Conservation (phyloP, 2,113 vertebrate species). For the Typhlomys cinereus region DNA sequence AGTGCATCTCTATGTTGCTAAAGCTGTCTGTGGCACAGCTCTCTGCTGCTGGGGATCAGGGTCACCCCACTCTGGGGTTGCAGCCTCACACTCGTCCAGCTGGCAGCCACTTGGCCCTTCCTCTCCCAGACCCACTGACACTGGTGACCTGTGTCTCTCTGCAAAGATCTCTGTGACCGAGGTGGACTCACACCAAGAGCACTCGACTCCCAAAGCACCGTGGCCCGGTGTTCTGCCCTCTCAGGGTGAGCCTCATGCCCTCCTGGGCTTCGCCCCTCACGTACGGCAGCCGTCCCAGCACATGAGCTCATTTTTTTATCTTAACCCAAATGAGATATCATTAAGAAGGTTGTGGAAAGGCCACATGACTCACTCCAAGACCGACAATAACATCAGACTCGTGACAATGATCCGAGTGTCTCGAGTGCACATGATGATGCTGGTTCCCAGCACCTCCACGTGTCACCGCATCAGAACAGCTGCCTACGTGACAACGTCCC, state of each 20-base stretch:
- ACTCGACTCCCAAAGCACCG: background rate
- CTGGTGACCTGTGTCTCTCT: background rate
- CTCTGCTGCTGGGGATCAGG: background rate
- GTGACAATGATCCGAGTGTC: background rate
- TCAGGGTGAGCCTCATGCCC: too few relatives aligned
- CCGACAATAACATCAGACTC: constrained; percentile 19
- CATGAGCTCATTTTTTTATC: constrained; percentile 43
- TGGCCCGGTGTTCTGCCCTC: background rate
- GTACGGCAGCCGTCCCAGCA: background rate
- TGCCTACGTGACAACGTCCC: background rate
- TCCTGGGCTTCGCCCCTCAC: background rate
- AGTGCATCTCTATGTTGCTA: background rate
- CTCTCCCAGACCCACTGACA: background rate
- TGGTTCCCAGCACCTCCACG: background rate
- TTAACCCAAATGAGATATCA: constrained; percentile 38
- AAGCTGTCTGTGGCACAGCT: background rate
- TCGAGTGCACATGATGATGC: constrained; percentile 1
- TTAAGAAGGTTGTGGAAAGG: constrained; percentile 52
- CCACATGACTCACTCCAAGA: constrained; percentile 46
- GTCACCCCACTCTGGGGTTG: background rate
- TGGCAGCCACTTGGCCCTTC: fast-evolving
- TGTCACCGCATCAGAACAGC: background rate
- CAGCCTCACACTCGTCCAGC: background rate
- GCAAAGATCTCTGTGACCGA: background rate
- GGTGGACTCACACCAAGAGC: background rate